Percentiles rank a stretch among this genome's conserved stretches.
Conservation (phyloP, 2,113 vertebrate species). For the Ornithorhynchus anatinus region DNA sequence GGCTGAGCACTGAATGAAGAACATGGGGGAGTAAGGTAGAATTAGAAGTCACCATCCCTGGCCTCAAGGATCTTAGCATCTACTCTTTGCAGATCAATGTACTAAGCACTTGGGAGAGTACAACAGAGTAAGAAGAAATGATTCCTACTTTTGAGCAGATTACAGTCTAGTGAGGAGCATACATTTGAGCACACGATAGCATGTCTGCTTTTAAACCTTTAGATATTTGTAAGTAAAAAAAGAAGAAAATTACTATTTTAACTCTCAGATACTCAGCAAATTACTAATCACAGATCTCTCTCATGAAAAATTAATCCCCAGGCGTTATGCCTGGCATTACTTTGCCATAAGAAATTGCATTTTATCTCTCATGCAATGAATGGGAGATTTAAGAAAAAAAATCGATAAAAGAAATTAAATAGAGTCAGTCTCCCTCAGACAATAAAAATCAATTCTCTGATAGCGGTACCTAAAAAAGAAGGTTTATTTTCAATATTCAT, state of each 20-base stretch:
- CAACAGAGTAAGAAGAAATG: no score
- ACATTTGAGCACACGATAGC: constrained; percentile 21
- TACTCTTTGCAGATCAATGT: no score
- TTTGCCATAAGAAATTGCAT: constrained; percentile 57
- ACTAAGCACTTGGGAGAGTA: no score
- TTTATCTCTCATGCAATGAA: constrained; percentile 57
- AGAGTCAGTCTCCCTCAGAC: constrained; percentile 60
- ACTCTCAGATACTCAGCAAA: constrained; percentile 59
- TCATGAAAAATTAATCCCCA: constrained; percentile 63
- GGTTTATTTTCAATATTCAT: constrained; percentile 69
- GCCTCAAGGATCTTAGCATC: no score
- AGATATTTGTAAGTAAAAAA: constrained; percentile 64
- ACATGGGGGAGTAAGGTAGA: no score
- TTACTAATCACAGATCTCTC: constrained; percentile 45
- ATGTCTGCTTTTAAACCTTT: constrained; percentile 19
- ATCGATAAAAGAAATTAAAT: constrained; percentile 72
- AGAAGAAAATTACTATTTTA: constrained; percentile 52
- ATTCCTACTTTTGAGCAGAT: no score
- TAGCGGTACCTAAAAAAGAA: constrained; percentile 59
- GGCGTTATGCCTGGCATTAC: constrained; percentile 31
- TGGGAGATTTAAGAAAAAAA: constrained; percentile 53
- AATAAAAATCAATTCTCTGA: constrained; percentile 67
- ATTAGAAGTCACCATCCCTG: no score
- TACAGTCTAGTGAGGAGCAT: no score
- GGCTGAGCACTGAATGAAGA: no score